A percentile compares a stretch with the other conserved stretches of the same genome.
Evolutionary conservation across 53 echinoderm and acorn worm species (phyloP).

Genomic region (Paracentrotus lividus): DNA sequence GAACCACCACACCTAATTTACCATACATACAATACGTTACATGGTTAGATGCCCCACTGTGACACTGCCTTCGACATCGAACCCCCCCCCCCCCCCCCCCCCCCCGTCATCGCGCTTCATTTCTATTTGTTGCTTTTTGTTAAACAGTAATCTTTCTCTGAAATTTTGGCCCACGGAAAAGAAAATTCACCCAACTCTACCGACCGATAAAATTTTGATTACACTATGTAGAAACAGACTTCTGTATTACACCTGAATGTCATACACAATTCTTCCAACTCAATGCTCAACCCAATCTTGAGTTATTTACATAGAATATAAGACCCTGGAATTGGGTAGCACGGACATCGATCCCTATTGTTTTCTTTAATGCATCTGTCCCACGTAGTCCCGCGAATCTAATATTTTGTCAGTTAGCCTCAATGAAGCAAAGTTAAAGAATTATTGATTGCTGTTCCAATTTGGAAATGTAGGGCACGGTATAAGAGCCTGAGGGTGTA

Average conservation of each 20-base stretch:
- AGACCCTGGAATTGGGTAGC: neutral
- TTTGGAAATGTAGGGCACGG: conserved; percentile 11
- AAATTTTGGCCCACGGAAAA: too few species aligned
- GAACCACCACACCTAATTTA: too few species aligned
- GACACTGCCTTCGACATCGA: too few species aligned
- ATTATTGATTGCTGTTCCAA: conserved; percentile 56
- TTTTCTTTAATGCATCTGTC: conserved; percentile 48
- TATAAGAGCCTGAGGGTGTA: conserved; percentile 18
- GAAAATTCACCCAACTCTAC: too few species aligned
- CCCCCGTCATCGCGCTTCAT: too few species aligned
- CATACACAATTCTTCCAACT: neutral
- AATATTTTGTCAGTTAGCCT: conserved; percentile 30
- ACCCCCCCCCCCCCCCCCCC: neutral
- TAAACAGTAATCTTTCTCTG: too few species aligned
- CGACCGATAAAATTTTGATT: neutral
- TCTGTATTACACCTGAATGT: neutral
- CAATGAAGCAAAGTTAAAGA: conserved; percentile 50
- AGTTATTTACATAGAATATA: neutral
- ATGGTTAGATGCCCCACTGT: too few species aligned
- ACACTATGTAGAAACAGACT: neutral
- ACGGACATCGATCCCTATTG: conserved; percentile 22
- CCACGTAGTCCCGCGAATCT: neutral
- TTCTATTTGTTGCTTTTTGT: too few species aligned
- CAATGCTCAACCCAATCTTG: neutral
- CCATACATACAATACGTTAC: too few species aligned